Percentiles rank a stretch among this genome's conserved stretches.
Evolutionary conservation across 2,888 invertebrate genomes (phyloP).

Genomic region (Corbicula japonica): DNA sequence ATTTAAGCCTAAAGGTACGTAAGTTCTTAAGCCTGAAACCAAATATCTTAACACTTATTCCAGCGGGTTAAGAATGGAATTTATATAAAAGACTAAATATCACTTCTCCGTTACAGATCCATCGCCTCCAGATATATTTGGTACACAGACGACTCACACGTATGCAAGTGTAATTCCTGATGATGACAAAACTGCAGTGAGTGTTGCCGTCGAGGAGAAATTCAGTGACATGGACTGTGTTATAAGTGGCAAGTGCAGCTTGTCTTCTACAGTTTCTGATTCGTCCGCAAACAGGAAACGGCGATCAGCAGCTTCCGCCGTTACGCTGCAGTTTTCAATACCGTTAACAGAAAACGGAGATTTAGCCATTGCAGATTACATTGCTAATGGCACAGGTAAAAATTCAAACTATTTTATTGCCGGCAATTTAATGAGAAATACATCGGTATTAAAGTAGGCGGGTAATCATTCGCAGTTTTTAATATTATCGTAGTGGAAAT

Average conservation of each 20-base stretch:
- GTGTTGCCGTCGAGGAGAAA: background rate
- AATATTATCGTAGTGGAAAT: too few species aligned
- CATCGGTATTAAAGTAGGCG: too few species aligned
- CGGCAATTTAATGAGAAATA: too few species aligned
- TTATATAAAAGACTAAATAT: too few species aligned
- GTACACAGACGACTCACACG: background rate
- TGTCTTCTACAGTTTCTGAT: conserved; percentile 2
- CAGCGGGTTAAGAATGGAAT: too few species aligned
- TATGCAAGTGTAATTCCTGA: background rate
- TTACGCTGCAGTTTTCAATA: background rate
- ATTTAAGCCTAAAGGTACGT: too few species aligned
- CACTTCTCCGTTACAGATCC: background rate
- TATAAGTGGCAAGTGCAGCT: background rate
- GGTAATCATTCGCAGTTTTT: too few species aligned
- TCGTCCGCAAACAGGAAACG: background rate
- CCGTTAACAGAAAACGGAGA: background rate
- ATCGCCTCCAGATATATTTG: background rate
- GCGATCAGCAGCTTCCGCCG: background rate
- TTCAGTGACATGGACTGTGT: background rate
- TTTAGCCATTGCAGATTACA: background rate
- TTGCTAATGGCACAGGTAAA: conserved; percentile 2
- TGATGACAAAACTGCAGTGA: background rate
- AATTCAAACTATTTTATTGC: background rate
- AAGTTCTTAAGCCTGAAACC: too few species aligned
- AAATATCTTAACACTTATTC: too few species aligned